Base-by-base conservation (phyloP, 2,113 vertebrate species). In the Equus quagga region DNA sequence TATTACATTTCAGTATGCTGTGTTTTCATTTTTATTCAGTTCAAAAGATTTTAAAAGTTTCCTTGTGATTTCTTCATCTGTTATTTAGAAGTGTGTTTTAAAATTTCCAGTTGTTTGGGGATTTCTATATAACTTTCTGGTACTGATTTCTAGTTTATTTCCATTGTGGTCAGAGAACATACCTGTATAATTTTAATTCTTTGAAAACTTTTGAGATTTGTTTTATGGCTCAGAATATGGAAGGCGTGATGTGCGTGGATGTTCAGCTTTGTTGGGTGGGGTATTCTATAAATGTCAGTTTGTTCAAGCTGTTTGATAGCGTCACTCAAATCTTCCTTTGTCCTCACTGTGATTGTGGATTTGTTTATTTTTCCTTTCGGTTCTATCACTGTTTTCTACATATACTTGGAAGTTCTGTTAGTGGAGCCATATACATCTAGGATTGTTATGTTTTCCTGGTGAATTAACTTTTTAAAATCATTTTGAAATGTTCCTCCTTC, bases 11-110 rank as follows among this genome's bases (percentile, higher is more conserved):
- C 56, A 81, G 5, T 82, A 36, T 75, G 28, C 51, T 87, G 24
- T 70, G 26, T 92, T 92, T 94, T 94, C 24, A 51, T 51, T 78
- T 93, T 76, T 78, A 36, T 60, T 93, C 70, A 69, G 21, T 88
- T 41, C 36, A 67, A 65, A 91, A 58, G 19, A 26, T 65, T 96
- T 75, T 28, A 44, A 41, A 79, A 62, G 4, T 76, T 82, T 94
- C 33, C 12, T 69, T 62, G 15, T 44, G 0, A 44, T 82, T 70
- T 94, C 9, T 23, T 75, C 41, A 76, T 76, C 56, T 44, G 12
- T 86, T 87, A 49, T 56, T 91, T 54, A 92, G 69, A 79, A 44
- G 6, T 69, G 6, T 28, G 9, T 51, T 76, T 46, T 69, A 67
- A 76, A 76, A 51, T 86, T 75, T 91, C 49, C 33, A 67, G 1